Evolutionary conservation across 2,797 vertebrate genomes (phyloP).

Genomic region (Hyperoplus immaculatus): DNA sequence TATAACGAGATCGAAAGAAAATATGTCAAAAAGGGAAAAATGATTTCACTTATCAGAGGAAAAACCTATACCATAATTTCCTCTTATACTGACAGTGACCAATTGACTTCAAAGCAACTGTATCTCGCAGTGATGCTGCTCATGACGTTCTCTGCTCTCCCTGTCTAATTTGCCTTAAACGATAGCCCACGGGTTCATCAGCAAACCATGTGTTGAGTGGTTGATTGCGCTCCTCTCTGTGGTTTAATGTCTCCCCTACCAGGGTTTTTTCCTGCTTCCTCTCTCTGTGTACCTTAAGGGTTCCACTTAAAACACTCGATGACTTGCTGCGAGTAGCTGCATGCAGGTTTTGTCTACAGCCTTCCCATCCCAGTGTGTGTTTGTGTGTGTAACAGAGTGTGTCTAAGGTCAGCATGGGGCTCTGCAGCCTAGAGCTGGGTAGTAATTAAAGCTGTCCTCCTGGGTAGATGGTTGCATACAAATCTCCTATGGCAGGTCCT

Average conservation of each 20-base stretch:
- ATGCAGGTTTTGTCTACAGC: slow-evolving; percentile 40
- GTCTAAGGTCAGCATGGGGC: slow-evolving; percentile 60
- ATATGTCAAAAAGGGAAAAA: not conserved
- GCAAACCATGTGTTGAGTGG: slow-evolving; percentile 16
- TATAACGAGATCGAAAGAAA: not conserved
- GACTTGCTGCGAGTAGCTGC: slow-evolving; percentile 37
- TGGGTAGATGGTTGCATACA: slow-evolving; percentile 47
- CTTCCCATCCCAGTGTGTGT: slow-evolving; percentile 18
- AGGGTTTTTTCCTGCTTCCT: not conserved
- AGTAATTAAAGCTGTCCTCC: slow-evolving; percentile 78
- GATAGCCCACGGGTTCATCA: not conserved
- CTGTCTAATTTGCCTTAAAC: not conserved
- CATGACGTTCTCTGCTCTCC: not conserved
- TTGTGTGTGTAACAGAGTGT: slow-evolving; percentile 35
- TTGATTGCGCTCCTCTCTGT: slow-evolving; percentile 9
- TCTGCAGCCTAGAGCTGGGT: slow-evolving; percentile 59
- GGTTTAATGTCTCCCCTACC: not conserved
- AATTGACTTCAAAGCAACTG: not conserved
- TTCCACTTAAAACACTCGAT: slow-evolving; percentile 25
- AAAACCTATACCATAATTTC: no score
- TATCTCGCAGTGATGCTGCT: not conserved
- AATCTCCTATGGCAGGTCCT: slow-evolving; percentile 38
- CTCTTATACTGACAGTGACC: not conserved
- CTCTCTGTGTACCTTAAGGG: slow-evolving; percentile 36
- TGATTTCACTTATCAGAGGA: not conserved